Conservation (phyloP, 2,797 vertebrate genomes). For the Cephalopachus bancanus region DNA sequence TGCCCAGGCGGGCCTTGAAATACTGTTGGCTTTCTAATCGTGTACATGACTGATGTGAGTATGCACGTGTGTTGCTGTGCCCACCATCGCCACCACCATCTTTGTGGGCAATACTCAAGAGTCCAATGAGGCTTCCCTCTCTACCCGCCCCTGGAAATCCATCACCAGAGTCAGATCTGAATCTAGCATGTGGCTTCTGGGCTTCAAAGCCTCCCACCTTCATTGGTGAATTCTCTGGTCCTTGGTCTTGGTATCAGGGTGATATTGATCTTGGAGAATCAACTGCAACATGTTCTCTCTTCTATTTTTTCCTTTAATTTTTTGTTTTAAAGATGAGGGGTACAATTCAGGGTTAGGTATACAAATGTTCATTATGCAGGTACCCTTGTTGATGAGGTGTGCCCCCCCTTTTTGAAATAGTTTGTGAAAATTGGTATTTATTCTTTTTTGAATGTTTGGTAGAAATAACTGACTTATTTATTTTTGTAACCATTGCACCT, state of each 20-base stretch:
- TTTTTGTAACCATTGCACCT: not conserved
- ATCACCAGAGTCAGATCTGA: not conserved
- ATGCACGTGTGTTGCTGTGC: no score
- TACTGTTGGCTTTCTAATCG: not conserved
- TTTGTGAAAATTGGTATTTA: not conserved
- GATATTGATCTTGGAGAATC: not conserved
- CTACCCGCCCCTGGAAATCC: not conserved
- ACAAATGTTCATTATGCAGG: no score
- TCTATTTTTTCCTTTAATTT: not conserved
- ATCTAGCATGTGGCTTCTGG: not conserved
- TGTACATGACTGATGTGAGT: not conserved
- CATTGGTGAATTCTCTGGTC: not conserved
- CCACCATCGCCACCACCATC: no score
- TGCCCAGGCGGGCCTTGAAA: no score
- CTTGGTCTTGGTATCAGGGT: not conserved
- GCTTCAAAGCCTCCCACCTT: not conserved
- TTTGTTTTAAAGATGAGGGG: no score
- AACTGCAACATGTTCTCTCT: not conserved
- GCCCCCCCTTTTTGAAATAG: not conserved
- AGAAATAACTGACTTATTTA: not conserved
- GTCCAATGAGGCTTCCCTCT: not conserved
- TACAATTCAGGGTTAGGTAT: no score
- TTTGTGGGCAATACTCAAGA: no score
- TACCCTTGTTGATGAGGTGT: no score
- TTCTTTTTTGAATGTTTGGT: slow-evolving; percentile 7